Conservation (phyloP, 2,888 invertebrate species). For the Drosophila leonis region DNA sequence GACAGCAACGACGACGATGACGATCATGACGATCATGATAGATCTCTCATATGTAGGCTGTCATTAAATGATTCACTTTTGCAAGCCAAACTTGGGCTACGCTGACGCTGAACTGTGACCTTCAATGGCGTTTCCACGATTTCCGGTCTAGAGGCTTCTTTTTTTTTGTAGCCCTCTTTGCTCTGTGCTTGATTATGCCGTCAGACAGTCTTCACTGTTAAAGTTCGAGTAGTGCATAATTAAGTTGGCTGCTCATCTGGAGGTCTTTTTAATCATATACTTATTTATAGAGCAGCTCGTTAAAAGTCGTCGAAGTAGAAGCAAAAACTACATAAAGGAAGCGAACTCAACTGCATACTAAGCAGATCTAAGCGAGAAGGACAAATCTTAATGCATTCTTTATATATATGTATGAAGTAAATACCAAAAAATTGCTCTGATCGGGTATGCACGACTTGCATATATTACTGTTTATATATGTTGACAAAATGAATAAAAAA, state of each 20-base stretch:
- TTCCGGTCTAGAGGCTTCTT: conserved; percentile 47
- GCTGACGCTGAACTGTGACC: conserved; percentile 38
- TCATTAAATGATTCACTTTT: conserved; percentile 68
- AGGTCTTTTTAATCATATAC: conserved; percentile 51
- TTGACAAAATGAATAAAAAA: background rate
- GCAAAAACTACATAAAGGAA: conserved; percentile 21
- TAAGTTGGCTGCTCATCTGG: conserved; percentile 45
- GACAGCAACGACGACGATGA: conserved; percentile 14
- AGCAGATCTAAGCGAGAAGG: conserved; percentile 43
- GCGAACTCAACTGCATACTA: conserved; percentile 53
- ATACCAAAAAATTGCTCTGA: background rate
- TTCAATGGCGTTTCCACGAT: conserved; percentile 47
- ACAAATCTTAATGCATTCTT: conserved; percentile 22
- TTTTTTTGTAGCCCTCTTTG: conserved; percentile 3
- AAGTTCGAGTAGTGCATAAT: conserved; percentile 64
- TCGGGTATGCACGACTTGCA: background rate
- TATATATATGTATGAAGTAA: background rate
- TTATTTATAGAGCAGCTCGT: conserved; percentile 48
- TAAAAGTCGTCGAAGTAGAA: conserved; percentile 9
- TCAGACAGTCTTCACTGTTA: conserved; percentile 31
- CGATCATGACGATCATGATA: conserved; percentile 36
- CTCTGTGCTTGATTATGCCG: conserved; percentile 24
- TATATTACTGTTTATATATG: background rate
- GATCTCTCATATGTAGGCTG: conserved; percentile 59
- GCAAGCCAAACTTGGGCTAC: conserved; percentile 38